These are phyloP conservation scores for Lithophane ornitopus DNA, from an alignment of 2,888 invertebrate genomes.

Conservation along the genomic window DNA sequence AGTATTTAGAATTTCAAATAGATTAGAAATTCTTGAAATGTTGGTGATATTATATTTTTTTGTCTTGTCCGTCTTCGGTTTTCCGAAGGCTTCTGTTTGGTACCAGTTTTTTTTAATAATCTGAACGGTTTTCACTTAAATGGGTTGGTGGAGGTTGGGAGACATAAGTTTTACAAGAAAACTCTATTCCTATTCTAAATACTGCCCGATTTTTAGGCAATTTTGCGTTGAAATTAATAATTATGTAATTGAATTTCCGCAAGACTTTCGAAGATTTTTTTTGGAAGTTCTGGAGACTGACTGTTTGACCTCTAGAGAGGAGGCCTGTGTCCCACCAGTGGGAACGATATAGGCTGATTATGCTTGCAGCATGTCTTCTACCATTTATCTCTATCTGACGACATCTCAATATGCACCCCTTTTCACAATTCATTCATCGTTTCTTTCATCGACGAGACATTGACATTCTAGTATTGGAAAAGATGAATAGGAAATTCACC, in stretches of 20 bases:
- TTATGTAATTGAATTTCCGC: not conserved
- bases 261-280: not conserved
- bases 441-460: not conserved
- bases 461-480: constrained; percentile 18
- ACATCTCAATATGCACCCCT: not conserved
- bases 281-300: not conserved
- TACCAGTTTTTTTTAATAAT: not conserved
- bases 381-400: too few species aligned
- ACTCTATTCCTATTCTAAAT: not conserved
- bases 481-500: constrained; percentile 24
- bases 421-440: not conserved
- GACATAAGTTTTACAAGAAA: not conserved
- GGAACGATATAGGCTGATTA: too few species aligned
- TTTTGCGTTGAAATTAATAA: not conserved
- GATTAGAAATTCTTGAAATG: not conserved
- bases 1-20: constrained; percentile 30
- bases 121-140: not conserved
- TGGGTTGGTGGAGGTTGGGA: not conserved
- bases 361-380: not conserved
- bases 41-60: not conserved
- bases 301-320: too few species aligned
- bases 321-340: too few species aligned
- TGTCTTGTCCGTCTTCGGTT: not conserved
- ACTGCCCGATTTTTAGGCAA: not conserved
- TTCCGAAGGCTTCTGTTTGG: not conserved